Evolutionary conservation across 2,888 invertebrate genomes (phyloP), one percentile per base, ranked within the genome.

Genomic region (Labia minor): DNA sequence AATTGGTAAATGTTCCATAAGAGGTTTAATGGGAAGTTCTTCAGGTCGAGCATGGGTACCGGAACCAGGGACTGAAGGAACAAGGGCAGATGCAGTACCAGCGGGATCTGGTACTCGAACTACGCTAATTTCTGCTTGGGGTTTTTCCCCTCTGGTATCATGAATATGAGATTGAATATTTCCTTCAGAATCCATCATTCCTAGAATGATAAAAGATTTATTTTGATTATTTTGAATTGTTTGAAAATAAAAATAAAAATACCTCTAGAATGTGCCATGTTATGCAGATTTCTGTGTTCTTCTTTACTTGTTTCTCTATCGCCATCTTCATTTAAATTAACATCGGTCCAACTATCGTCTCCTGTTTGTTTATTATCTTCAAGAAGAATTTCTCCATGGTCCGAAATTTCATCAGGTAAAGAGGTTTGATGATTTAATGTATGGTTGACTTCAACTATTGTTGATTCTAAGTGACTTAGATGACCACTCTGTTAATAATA

Each of bases 341-440:
- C 93, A 75, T 94, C 93, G 1, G 93, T 93, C 94, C 94, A 94
- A 64, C 90, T 92, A 74, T 93, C 93, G 74, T 93, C 93, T 61
- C 85, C 82, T 69, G 82, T 82, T 33, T 83, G 85, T 76, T 88
- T 88, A 72, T 87, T 88, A 74, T 89, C 89, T 70, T 88, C 88
- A 64, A 85, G 77, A 68, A 86, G 77, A 18, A 86, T 84, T 74
- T 87, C 87, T 72, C 84, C n/a, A 49, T 49, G 49, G 49, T 49
- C 49, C 49, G 49, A 49, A n/a, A 49, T 49, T 49, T 49, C 49
- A 16, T 14, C 49, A 14, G 49, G n/a, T 49, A 49, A 49, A 16
- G n/a, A n/a, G 3, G 49, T 49, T 49, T 49, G 49, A 49, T 49
- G 49, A 14, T 49, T 49, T 49, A 49, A 49, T n/a, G 49, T 49